A percentile compares a stretch with the other conserved stretches of the same genome.
Conservation (phyloP, 2,113 vertebrate genomes). For the Salvelinus sp. region DNA sequence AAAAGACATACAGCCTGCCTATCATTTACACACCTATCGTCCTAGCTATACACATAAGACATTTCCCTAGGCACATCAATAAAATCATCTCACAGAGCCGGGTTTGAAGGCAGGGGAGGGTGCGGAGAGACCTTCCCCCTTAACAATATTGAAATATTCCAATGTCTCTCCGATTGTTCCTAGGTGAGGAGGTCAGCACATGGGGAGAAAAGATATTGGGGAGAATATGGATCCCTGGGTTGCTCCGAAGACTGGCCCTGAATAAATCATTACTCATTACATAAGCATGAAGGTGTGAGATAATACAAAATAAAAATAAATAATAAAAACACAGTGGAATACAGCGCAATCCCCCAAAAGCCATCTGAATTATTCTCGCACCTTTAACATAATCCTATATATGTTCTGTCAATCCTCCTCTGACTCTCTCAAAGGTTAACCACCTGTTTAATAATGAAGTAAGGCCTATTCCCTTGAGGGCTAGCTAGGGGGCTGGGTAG, state of each 20-base stretch:
- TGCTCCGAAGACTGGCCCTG: slow-evolving; percentile 23
- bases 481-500: neutral
- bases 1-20: neutral
- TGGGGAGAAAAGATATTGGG: slow-evolving; percentile 17
- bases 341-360: neutral
- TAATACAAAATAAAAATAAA: slow-evolving; percentile 11
- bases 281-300: slow-evolving; percentile 25
- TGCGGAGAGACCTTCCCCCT: neutral
- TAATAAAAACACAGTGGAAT: neutral
- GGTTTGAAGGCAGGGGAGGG: neutral
- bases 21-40: neutral
- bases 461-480: neutral
- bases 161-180: slow-evolving; percentile 7
- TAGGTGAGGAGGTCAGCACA: slow-evolving; percentile 11
- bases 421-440: slow-evolving; percentile 9
- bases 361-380: neutral
- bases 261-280: slow-evolving; percentile 63
- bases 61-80: slow-evolving; percentile 12
- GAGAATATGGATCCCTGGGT: slow-evolving; percentile 34
- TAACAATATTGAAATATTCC: neutral
- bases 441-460: slow-evolving; percentile 18
- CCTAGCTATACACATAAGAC: neutral
- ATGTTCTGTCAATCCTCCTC: neutral
- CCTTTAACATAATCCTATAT: neutral
- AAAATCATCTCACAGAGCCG: neutral